These are phyloP conservation scores for Nasonia longicornis DNA, from an alignment of 1,140 invertebrate genomes.

Conservation along the genomic window DNA sequence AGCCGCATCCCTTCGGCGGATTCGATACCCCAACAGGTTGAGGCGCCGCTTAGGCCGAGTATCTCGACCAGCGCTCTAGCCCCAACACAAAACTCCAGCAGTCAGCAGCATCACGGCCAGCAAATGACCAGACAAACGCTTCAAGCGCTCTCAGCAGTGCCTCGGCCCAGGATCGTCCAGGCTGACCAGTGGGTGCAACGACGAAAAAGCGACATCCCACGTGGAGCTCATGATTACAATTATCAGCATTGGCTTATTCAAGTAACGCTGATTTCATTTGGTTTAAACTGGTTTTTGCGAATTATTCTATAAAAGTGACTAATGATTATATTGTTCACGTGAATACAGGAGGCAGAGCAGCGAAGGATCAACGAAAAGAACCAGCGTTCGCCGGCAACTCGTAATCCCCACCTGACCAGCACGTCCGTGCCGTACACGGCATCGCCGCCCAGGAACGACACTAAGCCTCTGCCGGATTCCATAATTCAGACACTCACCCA, in stretches of 20 bases:
- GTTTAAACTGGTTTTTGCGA: conserved; percentile 8
- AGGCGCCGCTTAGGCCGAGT: conserved; percentile 69
- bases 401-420: conserved; percentile 64
- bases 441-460: conserved; percentile 57
- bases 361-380: conserved; percentile 82
- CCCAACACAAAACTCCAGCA: conserved; percentile 30
- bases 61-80: conserved; percentile 59
- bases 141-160: conserved; percentile 83
- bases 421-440: conserved; percentile 64
- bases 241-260: conserved; percentile 91
- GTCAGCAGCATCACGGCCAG: conserved; percentile 63
- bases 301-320: not conserved
- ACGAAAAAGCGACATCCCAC: conserved; percentile 73
- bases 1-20: conserved; percentile 74
- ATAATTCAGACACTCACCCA: conserved; percentile 81
- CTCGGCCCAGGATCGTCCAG: conserved; percentile 78
- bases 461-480: conserved; percentile 76
- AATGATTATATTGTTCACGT: conserved; percentile 13
- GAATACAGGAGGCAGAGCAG: conserved; percentile 87
- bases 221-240: conserved; percentile 73
- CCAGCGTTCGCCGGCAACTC: conserved; percentile 63
- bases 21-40: conserved; percentile 67
- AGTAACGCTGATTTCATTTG: conserved; percentile 63
- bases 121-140: conserved; percentile 83
- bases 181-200: conserved; percentile 79